Percentiles rank a stretch among this genome's conserved stretches.
phyloP scores from a whole-genome alignment of 2,113 vertebrate species.

The Nyctereutes procyonoides region DNA sequence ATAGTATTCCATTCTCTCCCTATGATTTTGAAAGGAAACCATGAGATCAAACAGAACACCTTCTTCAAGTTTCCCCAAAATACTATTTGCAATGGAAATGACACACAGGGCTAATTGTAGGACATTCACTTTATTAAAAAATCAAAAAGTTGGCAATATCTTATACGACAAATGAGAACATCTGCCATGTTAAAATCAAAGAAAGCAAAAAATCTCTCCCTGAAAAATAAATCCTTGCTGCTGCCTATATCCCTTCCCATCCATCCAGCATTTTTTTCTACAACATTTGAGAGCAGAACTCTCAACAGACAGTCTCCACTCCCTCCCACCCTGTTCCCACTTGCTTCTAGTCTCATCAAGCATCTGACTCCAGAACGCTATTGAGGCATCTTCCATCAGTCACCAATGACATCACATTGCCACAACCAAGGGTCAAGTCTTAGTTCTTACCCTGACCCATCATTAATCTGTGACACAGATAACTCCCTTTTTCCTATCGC shows the following conservation, averaged over 20 bases:
- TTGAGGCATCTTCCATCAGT: background rate
- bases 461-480: background rate
- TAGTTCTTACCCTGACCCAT: background rate
- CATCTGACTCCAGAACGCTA: background rate
- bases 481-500: background rate
- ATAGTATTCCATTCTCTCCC: background rate
- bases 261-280: background rate
- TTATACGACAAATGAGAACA: background rate
- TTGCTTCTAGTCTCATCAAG: background rate
- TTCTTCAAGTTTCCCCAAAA: background rate
- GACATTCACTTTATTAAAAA: background rate
- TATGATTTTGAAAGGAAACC: background rate
- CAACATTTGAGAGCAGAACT: background rate
- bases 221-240: background rate
- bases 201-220: background rate
- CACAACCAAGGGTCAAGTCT: background rate
- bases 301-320: fast-evolving
- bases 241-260: background rate
- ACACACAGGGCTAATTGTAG: background rate
- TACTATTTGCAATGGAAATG: constrained; percentile 1
- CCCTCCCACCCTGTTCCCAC: background rate
- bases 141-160: background rate
- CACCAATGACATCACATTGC: background rate
- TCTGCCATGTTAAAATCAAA: background rate
- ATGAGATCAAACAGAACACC: background rate